Conservation (phyloP, 2,113 vertebrate genomes). For the Rafetus swinhoei region DNA sequence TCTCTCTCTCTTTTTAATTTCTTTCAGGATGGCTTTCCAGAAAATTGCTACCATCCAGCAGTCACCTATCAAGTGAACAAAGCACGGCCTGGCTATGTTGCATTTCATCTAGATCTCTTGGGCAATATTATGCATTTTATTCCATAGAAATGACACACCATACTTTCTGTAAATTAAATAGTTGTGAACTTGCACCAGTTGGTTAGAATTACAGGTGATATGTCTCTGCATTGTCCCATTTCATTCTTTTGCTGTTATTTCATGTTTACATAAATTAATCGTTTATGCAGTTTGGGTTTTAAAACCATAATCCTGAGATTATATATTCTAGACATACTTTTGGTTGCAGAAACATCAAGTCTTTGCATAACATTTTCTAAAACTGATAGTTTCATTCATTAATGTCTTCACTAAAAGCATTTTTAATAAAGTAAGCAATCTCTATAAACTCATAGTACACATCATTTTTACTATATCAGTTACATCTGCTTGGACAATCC, state of each 20-base stretch:
- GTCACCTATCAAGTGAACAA: neutral
- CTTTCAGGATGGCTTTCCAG: neutral
- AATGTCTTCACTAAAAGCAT: neutral
- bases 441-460: neutral
- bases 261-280: neutral
- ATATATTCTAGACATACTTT: no score
- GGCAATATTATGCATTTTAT: neutral
- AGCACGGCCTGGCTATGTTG: neutral
- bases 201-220: neutral
- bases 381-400: neutral
- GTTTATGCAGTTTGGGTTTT: neutral
- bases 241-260: neutral
- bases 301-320: no score
- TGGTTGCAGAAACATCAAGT: no score
- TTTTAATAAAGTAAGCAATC: neutral
- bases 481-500: neutral
- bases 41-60: neutral
- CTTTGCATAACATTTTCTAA: no score
- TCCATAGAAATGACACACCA: neutral
- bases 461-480: neutral
- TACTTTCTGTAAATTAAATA: neutral
- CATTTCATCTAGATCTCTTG: neutral
- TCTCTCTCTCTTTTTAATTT: neutral
- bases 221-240: neutral
- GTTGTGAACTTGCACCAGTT: neutral